Evolutionary conservation across 2,888 invertebrate genomes (phyloP), one percentile per base, ranked within the genome.

Genomic region (Nemotelus pantherinus): DNA sequence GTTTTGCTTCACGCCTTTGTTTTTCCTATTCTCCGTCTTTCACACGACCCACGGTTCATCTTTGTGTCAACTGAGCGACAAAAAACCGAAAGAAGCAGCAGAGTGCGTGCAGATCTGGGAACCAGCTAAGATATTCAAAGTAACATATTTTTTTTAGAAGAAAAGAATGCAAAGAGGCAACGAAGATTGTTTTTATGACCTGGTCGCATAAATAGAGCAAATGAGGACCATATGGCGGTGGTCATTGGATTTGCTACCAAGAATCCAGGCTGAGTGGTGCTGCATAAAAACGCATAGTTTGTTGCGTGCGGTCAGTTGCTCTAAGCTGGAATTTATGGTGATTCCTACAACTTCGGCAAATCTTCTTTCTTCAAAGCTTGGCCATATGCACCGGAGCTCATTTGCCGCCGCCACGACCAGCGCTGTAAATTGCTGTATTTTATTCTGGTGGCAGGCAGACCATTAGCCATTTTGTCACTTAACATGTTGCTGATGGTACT

Each of bases 391-490:
- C 25, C 25, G 25, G 25, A 25, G 25, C 25, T 25, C 25, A 25
- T 25, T 25, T 25, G 1, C 25, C 25, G 25, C 25, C 25, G 25
- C 25, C 25, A 25, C 25, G 25, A 25, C 25, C 25, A 25, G 25
- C 25, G 25, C 25, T 25, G 25, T 25, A 25, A 25, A 25, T 25
- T 25, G 25, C 25, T 25, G 25, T 25, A 25, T 25, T 25, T 25
- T 25, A 25, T 25, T 25, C 25, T 25, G 25, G 25, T 25, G 25
- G 25, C 25, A 25, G 25, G 25, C 6, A 53, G 10, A 10, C 10
- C 53, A 53, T 53, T 53, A 7, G 53, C 53, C 53, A 53, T 53
- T 53, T 53, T 53, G 53, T 53, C 53, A 53, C 53, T 6, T 53
- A 53, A 53, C 53, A 6, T 53, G 6, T 53, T 53, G 53, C 53